Conservation (phyloP, 1,140 invertebrate species). For the Drosophila novamexicana region DNA sequence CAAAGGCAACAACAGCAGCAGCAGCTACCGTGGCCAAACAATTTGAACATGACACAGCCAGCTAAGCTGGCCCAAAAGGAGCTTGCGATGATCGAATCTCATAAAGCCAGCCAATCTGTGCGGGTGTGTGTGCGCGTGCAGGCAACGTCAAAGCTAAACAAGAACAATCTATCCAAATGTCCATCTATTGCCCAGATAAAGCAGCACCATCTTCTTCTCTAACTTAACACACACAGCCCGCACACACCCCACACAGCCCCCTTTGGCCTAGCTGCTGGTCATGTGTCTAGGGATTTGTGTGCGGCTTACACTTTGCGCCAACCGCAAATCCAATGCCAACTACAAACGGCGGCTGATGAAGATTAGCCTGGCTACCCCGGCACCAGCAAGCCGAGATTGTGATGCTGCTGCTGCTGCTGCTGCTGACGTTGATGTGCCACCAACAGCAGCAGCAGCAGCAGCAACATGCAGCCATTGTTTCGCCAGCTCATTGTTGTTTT, state of each 20-base stretch:
- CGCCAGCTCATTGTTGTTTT: slow-evolving; percentile 52
- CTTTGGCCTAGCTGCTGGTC: slow-evolving; percentile 14
- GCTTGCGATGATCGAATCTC: slow-evolving; percentile 73
- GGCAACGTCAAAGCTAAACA: slow-evolving; percentile 77
- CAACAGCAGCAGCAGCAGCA: slow-evolving; percentile 36
- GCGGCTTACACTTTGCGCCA: slow-evolving; percentile 77
- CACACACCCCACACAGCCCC: slow-evolving; percentile 15
- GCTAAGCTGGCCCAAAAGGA: slow-evolving; percentile 20
- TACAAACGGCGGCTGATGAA: slow-evolving; percentile 82
- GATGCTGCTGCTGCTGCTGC: slow-evolving; percentile 33
- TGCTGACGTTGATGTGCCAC: too few relatives aligned
- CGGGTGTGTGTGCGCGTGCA: background rate
- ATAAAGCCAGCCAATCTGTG: slow-evolving; percentile 47
- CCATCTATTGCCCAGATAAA: slow-evolving; percentile 83
- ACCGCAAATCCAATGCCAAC: slow-evolving; percentile 46
- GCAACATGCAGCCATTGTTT: slow-evolving; percentile 65
- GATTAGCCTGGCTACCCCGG: slow-evolving; percentile 57
- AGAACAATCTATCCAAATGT: slow-evolving; percentile 84
- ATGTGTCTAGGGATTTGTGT: slow-evolving; percentile 74
- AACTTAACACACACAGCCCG: background rate
- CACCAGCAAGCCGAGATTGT: background rate
- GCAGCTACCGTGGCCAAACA: slow-evolving; percentile 63
- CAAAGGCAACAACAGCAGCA: slow-evolving; percentile 20
- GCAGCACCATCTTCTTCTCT: slow-evolving; percentile 56
- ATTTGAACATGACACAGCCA: slow-evolving; percentile 71